Evolutionary conservation across 2,888 invertebrate genomes (phyloP).

Genomic region (Drosophila greeni): DNA sequence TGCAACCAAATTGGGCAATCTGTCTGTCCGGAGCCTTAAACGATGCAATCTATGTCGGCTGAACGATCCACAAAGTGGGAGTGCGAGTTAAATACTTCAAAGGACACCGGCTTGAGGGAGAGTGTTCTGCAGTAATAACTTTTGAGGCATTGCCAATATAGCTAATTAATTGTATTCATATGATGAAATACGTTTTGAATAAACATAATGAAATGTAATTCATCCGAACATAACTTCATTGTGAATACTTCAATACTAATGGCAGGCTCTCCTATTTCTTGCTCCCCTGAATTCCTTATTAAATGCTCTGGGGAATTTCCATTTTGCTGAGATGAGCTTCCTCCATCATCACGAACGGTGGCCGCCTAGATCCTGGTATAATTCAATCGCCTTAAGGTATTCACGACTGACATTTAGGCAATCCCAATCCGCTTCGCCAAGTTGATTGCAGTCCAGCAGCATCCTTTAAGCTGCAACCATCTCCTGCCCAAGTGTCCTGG

Average conservation of each 20-base stretch:
- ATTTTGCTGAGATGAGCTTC: conserved; percentile 21
- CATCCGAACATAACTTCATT: background rate
- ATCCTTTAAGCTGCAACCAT: background rate
- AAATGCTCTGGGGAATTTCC: conserved; percentile 26
- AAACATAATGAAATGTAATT: background rate
- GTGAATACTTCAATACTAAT: background rate
- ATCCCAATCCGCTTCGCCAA: conserved; percentile 10
- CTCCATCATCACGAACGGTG: background rate
- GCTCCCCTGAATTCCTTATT: background rate
- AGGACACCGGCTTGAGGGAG: background rate
- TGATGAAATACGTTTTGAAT: background rate
- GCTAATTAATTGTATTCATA: background rate
- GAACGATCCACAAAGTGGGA: conserved; percentile 1
- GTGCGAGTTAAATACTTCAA: too few species aligned
- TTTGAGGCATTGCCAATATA: background rate
- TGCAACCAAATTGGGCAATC: conserved; percentile 28
- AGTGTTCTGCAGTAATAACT: background rate
- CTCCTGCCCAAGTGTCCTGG: background rate
- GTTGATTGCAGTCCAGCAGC: conserved; percentile 20
- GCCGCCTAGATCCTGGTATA: conserved; percentile 15
- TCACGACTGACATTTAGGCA: conserved; percentile 22
- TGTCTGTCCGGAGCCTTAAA: background rate
- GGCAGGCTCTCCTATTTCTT: background rate
- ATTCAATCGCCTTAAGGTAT: conserved; percentile 36
- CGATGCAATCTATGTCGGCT: background rate